Evolutionary conservation across 2,888 invertebrate genomes (phyloP).

Genomic region (Apeira syringaria): DNA sequence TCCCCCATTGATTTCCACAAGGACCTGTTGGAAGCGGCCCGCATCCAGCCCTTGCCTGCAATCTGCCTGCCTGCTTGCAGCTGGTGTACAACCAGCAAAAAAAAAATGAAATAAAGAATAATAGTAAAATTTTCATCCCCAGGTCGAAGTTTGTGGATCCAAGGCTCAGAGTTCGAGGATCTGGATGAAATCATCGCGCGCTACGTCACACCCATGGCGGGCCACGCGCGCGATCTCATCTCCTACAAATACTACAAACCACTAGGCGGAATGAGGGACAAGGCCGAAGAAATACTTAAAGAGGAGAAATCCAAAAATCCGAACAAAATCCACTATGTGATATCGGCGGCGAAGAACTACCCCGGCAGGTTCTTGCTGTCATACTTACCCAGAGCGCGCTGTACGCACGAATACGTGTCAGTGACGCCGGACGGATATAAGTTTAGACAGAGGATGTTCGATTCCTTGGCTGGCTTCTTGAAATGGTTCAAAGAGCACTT

Average conservation of each 20-base stretch:
- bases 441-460: conserved; percentile 95
- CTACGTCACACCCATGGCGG: conserved; percentile 98
- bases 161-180: conserved; percentile 97
- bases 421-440: conserved; percentile 96
- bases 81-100: too few relatives aligned
- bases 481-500: conserved; percentile 99
- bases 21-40: too few relatives aligned
- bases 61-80: too few relatives aligned
- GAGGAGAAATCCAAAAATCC: conserved; percentile 95
- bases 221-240: conserved; percentile 94
- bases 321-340: conserved; percentile 94
- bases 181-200: conserved; percentile 99
- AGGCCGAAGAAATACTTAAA: conserved; percentile 93
- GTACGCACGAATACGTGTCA: conserved; percentile 96
- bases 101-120: too few relatives aligned
- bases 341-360: conserved; percentile 92
- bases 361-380: conserved; percentile 97
- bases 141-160: conserved; percentile 91
- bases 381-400: conserved; percentile 93
- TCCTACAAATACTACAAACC: conserved; percentile 95
- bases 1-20: too few relatives aligned
- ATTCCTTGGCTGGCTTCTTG: conserved; percentile 89
- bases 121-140: conserved; percentile 9
- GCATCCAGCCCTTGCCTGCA: too few relatives aligned
- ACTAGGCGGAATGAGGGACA: conserved; percentile 91